phyloP scores from a whole-genome alignment of 2,113 vertebrate species.

The Azemiops feae region DNA sequence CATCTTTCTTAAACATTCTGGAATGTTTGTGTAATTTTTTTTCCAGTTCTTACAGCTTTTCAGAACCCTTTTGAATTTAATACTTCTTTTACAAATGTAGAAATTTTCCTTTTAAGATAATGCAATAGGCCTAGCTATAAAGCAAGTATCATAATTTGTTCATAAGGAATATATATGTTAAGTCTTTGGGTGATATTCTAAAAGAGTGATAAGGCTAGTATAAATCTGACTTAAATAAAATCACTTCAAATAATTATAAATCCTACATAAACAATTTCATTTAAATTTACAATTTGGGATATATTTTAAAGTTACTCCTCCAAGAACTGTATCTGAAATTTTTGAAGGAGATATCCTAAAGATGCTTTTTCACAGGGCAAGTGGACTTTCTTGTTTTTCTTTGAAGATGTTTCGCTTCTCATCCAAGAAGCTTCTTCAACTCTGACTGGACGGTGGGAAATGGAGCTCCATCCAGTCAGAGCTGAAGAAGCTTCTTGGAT shows the following conservation, averaged over 20 bases:
- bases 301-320: neutral
- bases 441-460: too few species aligned
- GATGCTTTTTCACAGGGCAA: too few species aligned
- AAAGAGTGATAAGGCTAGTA: neutral
- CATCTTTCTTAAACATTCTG: neutral
- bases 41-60: neutral
- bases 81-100: neutral
- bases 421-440: too few species aligned
- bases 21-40: neutral
- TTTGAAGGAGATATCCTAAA: neutral
- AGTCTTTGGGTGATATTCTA: neutral
- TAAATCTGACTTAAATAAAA: neutral
- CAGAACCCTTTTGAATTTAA: neutral
- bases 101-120: neutral
- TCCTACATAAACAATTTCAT: neutral
- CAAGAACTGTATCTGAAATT: neutral
- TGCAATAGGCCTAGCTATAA: neutral
- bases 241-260: neutral
- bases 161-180: neutral
- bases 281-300: neutral
- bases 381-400: too few species aligned
- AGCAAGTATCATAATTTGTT: neutral
- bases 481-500: too few species aligned
- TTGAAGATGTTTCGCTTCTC: too few species aligned
- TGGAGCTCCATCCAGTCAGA: too few species aligned